Evolutionary conservation across 2,888 invertebrate genomes (phyloP), one percentile per base, ranked within the genome.

Genomic region (Protophormia terraenovae): DNA sequence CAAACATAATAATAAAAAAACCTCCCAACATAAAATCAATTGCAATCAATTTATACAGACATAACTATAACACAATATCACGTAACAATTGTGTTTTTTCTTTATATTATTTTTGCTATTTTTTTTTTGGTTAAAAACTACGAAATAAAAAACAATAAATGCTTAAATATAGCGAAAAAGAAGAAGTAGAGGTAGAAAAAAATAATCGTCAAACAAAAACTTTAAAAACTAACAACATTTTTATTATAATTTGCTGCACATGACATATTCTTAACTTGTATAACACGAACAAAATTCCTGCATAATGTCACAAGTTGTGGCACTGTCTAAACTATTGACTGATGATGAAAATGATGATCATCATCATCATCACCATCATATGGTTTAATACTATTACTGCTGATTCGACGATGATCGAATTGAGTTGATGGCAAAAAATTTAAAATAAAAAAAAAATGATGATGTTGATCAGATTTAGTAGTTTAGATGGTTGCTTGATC

Each of bases 191-290:
- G 19, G 10, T 1, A 19, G 3, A 29, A 19, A 27, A 29, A 1
- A 45, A 32, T 45, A 12, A n/a, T 16, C n/a, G 12, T n/a, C 32
- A 35, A n/a, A 73, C 38, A 67, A 53, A 72, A 80, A 27, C 35
- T 64, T 35, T 35, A 35, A 81, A 85, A 75, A 73, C 71, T 79
- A 85, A 85, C 85, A 85, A 85, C 85, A 85, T 85, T 85, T 85
- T 85, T 85, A 85, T 85, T 85, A 85, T 85, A 85, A 85, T 85
- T 85, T 85, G 85, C 85, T 85, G 85, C 85, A 85, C 85, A 85
- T 85, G 85, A 85, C 85, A 85, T 85, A 85, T 85, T 85, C 85
- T 82, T 71, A 85, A 85, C 85, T 85, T 85, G 85, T 85, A 78
- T 79, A 85, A 85, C 85, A 85, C 85, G 85, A 85, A 71, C 75